Evolutionary conservation across 2,113 vertebrate genomes (phyloP).

Genomic region (Hypanus sabinus): DNA sequence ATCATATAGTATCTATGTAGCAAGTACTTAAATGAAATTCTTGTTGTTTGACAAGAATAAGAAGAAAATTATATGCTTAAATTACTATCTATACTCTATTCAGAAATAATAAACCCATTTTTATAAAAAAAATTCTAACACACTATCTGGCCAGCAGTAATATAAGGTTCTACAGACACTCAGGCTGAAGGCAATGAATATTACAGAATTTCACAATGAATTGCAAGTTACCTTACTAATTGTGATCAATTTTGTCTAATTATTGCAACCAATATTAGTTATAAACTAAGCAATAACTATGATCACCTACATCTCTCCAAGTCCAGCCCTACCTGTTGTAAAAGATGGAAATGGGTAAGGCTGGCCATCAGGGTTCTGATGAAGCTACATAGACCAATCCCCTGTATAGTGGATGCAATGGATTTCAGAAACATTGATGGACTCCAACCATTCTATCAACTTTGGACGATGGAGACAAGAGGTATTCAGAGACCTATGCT

Average conservation of each 20-base stretch:
- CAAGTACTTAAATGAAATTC: neutral
- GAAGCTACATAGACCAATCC: too few relatives aligned
- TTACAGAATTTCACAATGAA: neutral
- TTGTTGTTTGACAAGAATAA: neutral
- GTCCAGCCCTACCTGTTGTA: too few relatives aligned
- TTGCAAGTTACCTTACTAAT: conserved; percentile 10
- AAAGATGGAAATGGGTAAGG: too few relatives aligned
- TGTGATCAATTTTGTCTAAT: neutral
- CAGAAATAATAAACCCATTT: neutral
- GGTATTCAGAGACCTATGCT: too few relatives aligned
- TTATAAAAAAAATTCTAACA: neutral
- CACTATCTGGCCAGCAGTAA: neutral
- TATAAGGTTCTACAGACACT: neutral
- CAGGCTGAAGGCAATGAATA: neutral
- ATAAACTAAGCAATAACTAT: neutral
- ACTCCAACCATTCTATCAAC: too few relatives aligned
- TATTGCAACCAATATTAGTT: neutral
- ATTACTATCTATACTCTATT: neutral
- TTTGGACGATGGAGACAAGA: too few relatives aligned
- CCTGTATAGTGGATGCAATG: too few relatives aligned
- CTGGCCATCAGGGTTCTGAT: too few relatives aligned
- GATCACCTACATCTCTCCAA: too few relatives aligned
- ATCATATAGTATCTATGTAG: neutral
- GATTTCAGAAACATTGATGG: too few relatives aligned
- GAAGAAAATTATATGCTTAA: neutral